A percentile compares a stretch with the other conserved stretches of the same genome.
phyloP scores from a whole-genome alignment of 2,888 invertebrate species.

The Subacronicta megacephala region DNA sequence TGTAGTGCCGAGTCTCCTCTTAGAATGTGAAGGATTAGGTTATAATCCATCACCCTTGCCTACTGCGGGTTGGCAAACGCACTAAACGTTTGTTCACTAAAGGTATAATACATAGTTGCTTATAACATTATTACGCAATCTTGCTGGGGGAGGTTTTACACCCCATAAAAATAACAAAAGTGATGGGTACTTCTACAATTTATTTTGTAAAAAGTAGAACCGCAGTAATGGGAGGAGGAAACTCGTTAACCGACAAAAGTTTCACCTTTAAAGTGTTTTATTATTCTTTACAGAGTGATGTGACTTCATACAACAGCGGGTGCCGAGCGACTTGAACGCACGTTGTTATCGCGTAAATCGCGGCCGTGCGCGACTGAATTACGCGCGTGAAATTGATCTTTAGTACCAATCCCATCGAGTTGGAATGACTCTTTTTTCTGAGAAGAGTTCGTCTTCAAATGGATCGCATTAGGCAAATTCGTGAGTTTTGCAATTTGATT shows the following conservation, averaged over 20 bases:
- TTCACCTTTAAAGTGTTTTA: slow-evolving; percentile 60
- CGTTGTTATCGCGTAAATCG: slow-evolving; percentile 3
- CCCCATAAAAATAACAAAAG: slow-evolving; percentile 43
- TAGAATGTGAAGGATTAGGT: too few species aligned
- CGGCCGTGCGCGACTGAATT: slow-evolving; percentile 6
- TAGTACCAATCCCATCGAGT: slow-evolving; percentile 33
- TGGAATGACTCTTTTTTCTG: slow-evolving; percentile 39
- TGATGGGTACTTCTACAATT: slow-evolving; percentile 41
- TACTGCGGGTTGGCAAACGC: too few species aligned
- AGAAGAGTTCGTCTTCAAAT: slow-evolving; percentile 36
- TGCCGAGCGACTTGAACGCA: slow-evolving; percentile 8
- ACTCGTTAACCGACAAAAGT: slow-evolving; percentile 58
- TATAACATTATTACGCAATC: slow-evolving; percentile 40
- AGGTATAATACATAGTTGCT: too few species aligned
- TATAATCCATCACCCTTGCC: too few species aligned
- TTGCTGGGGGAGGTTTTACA: slow-evolving; percentile 22
- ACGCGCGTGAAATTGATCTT: slow-evolving; percentile 19
- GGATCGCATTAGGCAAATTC: slow-evolving; percentile 52
- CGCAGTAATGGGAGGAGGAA: slow-evolving; percentile 37
- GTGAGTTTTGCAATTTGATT: slow-evolving; percentile 38
- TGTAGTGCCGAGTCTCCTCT: too few species aligned
- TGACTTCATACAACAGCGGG: slow-evolving; percentile 26
- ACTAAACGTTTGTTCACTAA: too few species aligned
- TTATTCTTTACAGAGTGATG: slow-evolving; percentile 52
- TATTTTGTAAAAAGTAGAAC: slow-evolving; percentile 43